Percentiles rank a stretch among this genome's conserved stretches.
phyloP scores from a whole-genome alignment of 2,113 vertebrate genomes.

The Neotoma lepida region DNA sequence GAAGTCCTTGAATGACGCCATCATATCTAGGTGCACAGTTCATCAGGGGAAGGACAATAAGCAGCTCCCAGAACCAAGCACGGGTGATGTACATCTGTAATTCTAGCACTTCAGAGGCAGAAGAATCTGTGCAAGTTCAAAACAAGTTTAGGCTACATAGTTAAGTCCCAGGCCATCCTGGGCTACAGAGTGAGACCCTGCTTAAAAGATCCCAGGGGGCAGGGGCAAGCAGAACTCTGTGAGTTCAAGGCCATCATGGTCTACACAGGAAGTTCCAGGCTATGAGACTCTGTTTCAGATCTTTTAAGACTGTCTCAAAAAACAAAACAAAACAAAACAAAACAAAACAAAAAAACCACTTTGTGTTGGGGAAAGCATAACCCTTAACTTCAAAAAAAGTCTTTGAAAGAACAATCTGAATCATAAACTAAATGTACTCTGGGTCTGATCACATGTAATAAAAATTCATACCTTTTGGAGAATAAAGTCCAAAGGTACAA shows the following conservation, averaged over 20 bases:
- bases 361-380: background rate
- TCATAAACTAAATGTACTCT: constrained; percentile 14
- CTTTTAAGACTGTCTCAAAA: background rate
- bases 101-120: background rate
- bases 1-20: background rate
- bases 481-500: background rate
- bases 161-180: background rate
- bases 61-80: background rate
- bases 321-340: background rate
- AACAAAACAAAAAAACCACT: background rate
- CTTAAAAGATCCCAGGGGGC: background rate
- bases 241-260: background rate
- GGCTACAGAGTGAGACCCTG: background rate
- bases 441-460: background rate
- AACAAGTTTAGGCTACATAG: background rate
- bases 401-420: background rate
- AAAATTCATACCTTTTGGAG: background rate
- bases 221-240: background rate
- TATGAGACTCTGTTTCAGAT: background rate
- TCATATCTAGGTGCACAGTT: background rate
- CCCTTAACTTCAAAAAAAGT: background rate
- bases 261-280: background rate
- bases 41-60: background rate
- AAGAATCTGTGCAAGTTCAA: background rate
- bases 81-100: background rate